A percentile compares a stretch with the other conserved stretches of the same genome.
Conservation (phyloP, 1,140 invertebrate genomes). For the Portunus trituberculatus region DNA sequence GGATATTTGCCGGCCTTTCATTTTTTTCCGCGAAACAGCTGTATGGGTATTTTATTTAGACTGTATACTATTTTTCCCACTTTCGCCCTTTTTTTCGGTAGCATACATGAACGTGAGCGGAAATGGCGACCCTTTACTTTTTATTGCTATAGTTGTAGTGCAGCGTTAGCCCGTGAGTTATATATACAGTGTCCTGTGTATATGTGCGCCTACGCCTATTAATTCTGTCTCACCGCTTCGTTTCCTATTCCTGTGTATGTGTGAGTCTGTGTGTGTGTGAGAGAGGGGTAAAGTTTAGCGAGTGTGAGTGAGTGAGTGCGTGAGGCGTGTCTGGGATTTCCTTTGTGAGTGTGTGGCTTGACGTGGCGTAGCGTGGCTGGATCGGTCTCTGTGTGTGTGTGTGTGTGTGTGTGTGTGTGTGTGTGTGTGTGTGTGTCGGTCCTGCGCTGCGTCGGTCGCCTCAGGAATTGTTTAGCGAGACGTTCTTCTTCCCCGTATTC, state of each 20-base stretch:
- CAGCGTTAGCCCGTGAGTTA: not conserved
- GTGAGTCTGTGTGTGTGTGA: no score
- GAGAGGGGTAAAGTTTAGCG: not conserved
- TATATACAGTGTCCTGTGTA: not conserved
- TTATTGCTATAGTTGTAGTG: not conserved
- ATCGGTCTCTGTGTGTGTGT: not conserved
- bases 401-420: not conserved
- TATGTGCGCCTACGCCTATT: not conserved
- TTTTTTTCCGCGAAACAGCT: no score
- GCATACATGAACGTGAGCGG: not conserved
- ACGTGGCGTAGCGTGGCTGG: not conserved
- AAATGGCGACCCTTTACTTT: not conserved
- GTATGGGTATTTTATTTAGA: no score
- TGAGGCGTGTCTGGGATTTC: not conserved
- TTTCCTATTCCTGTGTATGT: not conserved
- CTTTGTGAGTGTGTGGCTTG: not conserved
- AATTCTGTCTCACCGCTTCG: not conserved
- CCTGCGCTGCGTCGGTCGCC: not conserved
- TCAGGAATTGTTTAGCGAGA: no score
- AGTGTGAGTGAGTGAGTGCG: no score
- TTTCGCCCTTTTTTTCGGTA: no score
- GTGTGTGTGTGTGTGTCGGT: not conserved
- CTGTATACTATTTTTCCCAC: no score
- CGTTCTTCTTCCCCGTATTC: not conserved
- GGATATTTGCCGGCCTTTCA: not conserved